These are phyloP conservation scores for Sitta europaea DNA, from an alignment of 2,113 vertebrate genomes.

Conservation along the genomic window DNA sequence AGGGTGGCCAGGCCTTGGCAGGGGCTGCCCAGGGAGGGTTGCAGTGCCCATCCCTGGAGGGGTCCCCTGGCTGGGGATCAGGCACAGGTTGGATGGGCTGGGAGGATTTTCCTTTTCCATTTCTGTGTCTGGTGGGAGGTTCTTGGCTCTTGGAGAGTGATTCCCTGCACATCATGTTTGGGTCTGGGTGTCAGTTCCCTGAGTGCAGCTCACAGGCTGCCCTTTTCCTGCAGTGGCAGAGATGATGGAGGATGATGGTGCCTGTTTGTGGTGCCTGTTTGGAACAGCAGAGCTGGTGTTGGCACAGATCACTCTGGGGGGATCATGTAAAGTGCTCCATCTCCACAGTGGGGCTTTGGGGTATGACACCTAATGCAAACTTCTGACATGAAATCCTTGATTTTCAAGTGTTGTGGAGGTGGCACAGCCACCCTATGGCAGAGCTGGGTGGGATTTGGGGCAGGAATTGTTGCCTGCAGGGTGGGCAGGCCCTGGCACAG, in stretches of 20 bases:
- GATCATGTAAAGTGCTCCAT: background rate
- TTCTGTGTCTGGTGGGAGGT: background rate
- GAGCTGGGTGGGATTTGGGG: fast-evolving
- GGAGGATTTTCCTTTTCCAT: background rate
- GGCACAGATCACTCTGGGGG: background rate
- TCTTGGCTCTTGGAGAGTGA: background rate
- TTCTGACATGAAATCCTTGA: background rate
- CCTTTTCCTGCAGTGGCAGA: background rate
- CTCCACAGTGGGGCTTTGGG: background rate
- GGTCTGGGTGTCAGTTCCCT: background rate
- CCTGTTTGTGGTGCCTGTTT: fast-evolving
- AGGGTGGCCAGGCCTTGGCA: background rate
- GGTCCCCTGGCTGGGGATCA: fast-evolving
- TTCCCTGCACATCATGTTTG: fast-evolving
- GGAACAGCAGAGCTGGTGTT: background rate
- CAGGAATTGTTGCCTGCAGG: no score
- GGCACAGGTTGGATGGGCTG: fast-evolving
- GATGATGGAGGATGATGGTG: no score
- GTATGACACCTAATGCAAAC: fast-evolving
- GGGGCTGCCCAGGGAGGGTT: background rate
- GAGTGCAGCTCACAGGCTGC: background rate
- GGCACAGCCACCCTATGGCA: background rate
- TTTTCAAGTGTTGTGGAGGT: background rate
- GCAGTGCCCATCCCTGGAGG: background rate
- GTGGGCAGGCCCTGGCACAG: no score